These are phyloP conservation scores for Phoxinus phoxinus DNA, from an alignment of 2,113 vertebrate species.

Conservation along the genomic window DNA sequence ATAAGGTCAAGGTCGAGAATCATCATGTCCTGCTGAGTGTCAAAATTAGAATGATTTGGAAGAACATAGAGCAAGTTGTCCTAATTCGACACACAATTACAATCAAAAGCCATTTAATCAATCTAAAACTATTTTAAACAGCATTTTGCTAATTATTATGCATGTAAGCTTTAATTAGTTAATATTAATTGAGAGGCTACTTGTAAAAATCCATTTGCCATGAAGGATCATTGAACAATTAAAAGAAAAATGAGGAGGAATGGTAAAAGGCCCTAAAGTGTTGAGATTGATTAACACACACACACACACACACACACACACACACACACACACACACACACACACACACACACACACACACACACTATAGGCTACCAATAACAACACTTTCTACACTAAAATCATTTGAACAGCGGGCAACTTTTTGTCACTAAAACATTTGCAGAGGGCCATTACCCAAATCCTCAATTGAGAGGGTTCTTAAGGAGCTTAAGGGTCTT, in stretches of 20 bases:
- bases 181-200: conserved; percentile 5
- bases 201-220: neutral
- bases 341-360: neutral
- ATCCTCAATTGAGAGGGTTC: conserved; percentile 53
- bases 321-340: no score
- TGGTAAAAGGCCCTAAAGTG: neutral
- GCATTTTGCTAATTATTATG: conserved; percentile 2
- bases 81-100: neutral
- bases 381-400: neutral
- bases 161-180: conserved; percentile 16
- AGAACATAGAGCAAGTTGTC: neutral
- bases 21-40: neutral
- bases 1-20: conserved; percentile 62
- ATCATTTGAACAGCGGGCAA: conserved; percentile 28
- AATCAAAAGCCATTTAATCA: conserved; percentile 22
- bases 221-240: neutral
- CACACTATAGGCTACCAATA: neutral
- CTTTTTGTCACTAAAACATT: conserved; percentile 53
- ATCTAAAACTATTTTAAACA: conserved; percentile 8
- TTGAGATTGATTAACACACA: no score
- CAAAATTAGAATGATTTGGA: neutral
- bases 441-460: conserved; percentile 57
- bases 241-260: neutral
- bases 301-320: no score
- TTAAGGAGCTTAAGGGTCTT: conserved; percentile 60